These are phyloP conservation scores for Listronotus bonariensis DNA, from an alignment of 1,140 invertebrate species.

Conservation along the genomic window DNA sequence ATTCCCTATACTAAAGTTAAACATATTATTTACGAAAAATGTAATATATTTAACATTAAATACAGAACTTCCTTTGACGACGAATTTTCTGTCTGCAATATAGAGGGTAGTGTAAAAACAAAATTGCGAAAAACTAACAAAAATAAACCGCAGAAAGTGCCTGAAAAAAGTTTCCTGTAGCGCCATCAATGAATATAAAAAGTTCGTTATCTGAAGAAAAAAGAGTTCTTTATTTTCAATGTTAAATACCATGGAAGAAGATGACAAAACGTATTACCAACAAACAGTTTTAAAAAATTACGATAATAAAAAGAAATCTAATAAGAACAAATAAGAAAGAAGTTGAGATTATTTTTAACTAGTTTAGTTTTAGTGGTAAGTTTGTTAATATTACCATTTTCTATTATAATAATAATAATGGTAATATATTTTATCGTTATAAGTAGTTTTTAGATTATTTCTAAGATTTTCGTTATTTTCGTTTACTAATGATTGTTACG, in stretches of 20 bases:
- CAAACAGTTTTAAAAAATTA: no score
- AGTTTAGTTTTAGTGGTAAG: no score
- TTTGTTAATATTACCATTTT: no score
- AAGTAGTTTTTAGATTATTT: no score
- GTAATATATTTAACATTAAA: constrained; percentile 2
- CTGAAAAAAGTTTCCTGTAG: constrained; percentile 7
- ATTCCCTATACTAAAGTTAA: constrained; percentile 17
- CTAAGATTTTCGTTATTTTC: no score
- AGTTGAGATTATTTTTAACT: no score
- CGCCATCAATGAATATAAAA: constrained; percentile 14
- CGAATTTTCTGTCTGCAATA: constrained; percentile 4
- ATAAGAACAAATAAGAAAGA: no score
- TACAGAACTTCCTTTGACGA: constrained; percentile 14
- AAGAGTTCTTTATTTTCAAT: constrained; percentile 10
- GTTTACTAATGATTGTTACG: no score
- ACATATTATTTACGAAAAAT: constrained; percentile 17
- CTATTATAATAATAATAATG: no score
- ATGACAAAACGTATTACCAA: no score
- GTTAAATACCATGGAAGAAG: not conserved
- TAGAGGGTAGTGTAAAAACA: not conserved
- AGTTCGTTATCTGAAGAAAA: constrained; percentile 8
- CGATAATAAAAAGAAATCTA: no score
- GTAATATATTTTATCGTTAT: no score
- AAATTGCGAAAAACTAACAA: not conserved
- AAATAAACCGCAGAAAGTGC: not conserved